Evolutionary conservation across 1,140 invertebrate species (phyloP).

Genomic region (Rhopalosiphum maidis): DNA sequence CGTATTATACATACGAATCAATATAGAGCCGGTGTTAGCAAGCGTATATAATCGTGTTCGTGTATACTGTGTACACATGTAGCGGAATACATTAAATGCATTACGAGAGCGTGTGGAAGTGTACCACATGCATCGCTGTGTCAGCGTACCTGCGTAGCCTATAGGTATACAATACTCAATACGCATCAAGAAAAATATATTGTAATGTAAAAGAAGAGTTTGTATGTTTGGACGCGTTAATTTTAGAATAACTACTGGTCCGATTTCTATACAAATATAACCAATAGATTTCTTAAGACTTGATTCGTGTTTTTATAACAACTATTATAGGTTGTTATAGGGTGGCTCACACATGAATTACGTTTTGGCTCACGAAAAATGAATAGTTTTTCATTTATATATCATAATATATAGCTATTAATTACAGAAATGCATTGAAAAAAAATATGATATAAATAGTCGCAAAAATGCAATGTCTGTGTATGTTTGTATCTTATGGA

Average conservation of each 20-base stretch:
- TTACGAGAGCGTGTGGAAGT: not conserved
- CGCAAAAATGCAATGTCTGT: too few species aligned
- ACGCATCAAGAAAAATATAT: not conserved
- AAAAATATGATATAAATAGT: too few species aligned
- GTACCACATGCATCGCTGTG: not conserved
- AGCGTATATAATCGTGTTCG: not conserved
- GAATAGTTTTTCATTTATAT: too few species aligned
- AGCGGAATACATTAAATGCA: constrained; percentile 1
- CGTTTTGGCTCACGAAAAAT: not conserved
- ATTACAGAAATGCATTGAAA: too few species aligned
- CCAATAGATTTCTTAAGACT: not conserved
- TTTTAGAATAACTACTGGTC: not conserved
- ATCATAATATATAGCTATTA: too few species aligned
- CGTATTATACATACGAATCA: not conserved
- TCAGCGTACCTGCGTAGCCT: too few species aligned
- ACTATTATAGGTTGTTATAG: too few species aligned
- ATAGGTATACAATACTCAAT: not conserved
- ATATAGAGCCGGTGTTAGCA: not conserved
- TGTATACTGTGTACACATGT: constrained; percentile 5
- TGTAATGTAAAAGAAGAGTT: not conserved
- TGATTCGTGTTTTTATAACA: too few species aligned
- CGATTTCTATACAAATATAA: not conserved
- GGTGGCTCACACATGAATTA: too few species aligned
- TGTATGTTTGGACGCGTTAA: not conserved
- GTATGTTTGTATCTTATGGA: too few species aligned